A percentile compares a stretch with the other conserved stretches of the same genome.
These are phyloP conservation scores for Thera britannica DNA, from an alignment of 2,888 invertebrate genomes.

Conservation along the genomic window DNA sequence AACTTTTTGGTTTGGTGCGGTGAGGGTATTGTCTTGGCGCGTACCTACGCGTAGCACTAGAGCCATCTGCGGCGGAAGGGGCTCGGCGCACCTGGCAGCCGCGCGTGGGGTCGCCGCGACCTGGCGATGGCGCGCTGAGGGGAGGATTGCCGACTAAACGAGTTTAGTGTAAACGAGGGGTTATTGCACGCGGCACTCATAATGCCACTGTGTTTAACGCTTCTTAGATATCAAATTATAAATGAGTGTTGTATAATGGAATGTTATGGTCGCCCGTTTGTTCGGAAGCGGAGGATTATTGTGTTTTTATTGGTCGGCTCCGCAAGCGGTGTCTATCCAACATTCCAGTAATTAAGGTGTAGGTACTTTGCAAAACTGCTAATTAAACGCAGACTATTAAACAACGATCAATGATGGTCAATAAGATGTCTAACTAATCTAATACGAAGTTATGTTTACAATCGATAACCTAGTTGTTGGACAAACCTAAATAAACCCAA, in stretches of 20 bases:
- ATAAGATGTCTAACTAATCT: not conserved
- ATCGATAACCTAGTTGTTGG: too few relatives aligned
- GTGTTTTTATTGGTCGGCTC: slow-evolving; percentile 46
- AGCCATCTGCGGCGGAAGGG: slow-evolving; percentile 71
- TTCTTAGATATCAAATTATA: slow-evolving; percentile 54
- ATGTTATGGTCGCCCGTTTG: slow-evolving; percentile 40
- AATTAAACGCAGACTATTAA: not conserved
- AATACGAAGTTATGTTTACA: not conserved
- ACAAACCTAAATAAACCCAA: too few relatives aligned
- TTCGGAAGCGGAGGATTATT: slow-evolving; percentile 45
- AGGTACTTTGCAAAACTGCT: slow-evolving; percentile 7
- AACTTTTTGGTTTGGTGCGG: not conserved
- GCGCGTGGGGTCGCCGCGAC: slow-evolving; percentile 69
- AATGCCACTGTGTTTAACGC: slow-evolving; percentile 49
- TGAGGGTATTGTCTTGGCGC: slow-evolving; percentile 16
- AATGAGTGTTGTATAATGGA: slow-evolving; percentile 47
- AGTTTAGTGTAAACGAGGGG: slow-evolving; percentile 62
- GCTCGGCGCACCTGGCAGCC: slow-evolving; percentile 72
- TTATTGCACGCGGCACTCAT: slow-evolving; percentile 51
- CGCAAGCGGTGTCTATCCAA: slow-evolving; percentile 32
- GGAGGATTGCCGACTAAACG: slow-evolving; percentile 59
- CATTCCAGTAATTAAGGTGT: slow-evolving; percentile 14
- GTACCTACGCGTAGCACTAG: slow-evolving; percentile 9
- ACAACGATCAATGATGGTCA: not conserved
- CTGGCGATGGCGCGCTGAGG: slow-evolving; percentile 57